Base-by-base conservation (phyloP, 2,888 invertebrate species). In the Microctonus hyperodae region DNA sequence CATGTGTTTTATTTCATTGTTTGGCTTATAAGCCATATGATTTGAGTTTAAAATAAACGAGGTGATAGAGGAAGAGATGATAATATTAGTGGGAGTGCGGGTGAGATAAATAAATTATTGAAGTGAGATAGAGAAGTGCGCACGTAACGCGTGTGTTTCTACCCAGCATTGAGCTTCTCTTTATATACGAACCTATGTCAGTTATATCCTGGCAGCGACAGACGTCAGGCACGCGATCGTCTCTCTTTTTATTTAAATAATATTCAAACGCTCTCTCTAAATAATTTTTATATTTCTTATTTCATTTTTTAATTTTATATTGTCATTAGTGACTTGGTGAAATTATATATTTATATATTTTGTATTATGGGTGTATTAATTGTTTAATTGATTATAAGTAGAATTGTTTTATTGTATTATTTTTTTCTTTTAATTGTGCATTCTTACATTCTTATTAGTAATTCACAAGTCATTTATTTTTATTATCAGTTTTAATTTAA, bases 191-290 rank as follows among this genome's bases (percentile, higher is more conserved):
- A 65, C 60, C 61, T 62, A 67, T 56, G 82, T 82, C 82, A 83
- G 83, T 83, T 81, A 81, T 81, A 79, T 81, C 81, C 78, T 81
- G 82, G 80, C 83, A 81, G 82, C 78, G 81, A 79, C 74, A 77
- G 81, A 81, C 78, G 81, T 75, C 76, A 77, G 80, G 72, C 74
- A 75, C 68, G 72, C 70, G 74, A 73, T 69, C 68, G 69, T 63
- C 58, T 70, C 65, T 63, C 51, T 53, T 62, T 40, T 33, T 37
- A 60, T 50, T 66, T 35, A 37, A 65, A 56, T 51, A n/a, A n/a
- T 25, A 48, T 51, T 60, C 51, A 20, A 60, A 60, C 48, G 44
- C 33, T 50, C 25, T 50, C 33, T 50, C n/a, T 33, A 58, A 11
- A 53, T 48, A 20, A 51, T 51, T 56, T 59, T 50, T 55, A 13